Percentiles rank a stretch among this genome's conserved stretches.
phyloP scores from a whole-genome alignment of 1,140 invertebrate genomes.

The Leguminivora glycinivorella region DNA sequence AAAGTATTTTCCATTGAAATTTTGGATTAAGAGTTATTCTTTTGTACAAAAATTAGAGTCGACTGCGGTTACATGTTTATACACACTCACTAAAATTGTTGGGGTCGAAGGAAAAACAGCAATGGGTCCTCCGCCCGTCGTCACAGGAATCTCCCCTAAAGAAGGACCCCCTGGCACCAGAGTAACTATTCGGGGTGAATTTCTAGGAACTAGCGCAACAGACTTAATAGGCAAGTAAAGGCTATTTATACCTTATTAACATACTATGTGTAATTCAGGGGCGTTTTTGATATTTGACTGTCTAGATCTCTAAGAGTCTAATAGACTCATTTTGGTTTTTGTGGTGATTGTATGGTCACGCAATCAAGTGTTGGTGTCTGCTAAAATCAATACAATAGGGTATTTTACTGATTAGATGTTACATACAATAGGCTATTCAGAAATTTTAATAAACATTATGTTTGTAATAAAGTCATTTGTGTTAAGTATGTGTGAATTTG shows the following conservation, averaged over 20 bases:
- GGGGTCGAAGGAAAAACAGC: neutral
- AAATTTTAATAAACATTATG: too few species aligned
- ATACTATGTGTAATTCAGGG: slow-evolving; percentile 19
- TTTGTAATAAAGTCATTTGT: too few species aligned
- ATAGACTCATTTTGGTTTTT: too few species aligned
- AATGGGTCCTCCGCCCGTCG: slow-evolving; percentile 90
- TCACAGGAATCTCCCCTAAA: slow-evolving; percentile 98
- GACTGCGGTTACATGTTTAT: neutral
- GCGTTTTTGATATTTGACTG: slow-evolving; percentile 22
- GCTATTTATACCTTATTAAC: neutral
- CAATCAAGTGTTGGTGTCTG: too few species aligned
- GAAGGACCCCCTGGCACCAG: slow-evolving; percentile 98
- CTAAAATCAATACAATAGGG: too few species aligned
- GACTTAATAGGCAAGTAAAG: slow-evolving; percentile 89
- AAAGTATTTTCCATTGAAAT: neutral
- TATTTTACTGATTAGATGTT: too few species aligned
- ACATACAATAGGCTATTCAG: too few species aligned
- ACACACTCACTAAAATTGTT: neutral
- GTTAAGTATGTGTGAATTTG: too few species aligned
- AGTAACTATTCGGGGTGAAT: slow-evolving; percentile 97
- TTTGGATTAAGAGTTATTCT: neutral
- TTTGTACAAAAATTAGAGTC: neutral
- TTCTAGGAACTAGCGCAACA: slow-evolving; percentile 90
- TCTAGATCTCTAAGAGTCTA: neutral
- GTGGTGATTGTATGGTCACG: too few species aligned